A percentile compares a stretch with the other conserved stretches of the same genome.
phyloP scores from a whole-genome alignment of 2,888 invertebrate genomes.

The Oscheius sp. region DNA sequence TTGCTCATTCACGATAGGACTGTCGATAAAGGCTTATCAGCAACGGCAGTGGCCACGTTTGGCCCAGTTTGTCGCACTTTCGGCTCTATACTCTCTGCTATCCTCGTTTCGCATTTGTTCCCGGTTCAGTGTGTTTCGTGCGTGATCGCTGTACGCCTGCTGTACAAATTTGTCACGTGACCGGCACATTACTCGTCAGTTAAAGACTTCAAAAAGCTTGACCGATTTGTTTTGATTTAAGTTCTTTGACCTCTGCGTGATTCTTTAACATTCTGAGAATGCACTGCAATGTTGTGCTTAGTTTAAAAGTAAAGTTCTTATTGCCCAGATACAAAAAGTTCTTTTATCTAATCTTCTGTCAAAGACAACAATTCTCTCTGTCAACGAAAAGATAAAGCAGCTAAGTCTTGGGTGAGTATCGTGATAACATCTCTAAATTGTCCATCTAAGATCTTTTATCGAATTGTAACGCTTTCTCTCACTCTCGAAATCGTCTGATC shows the following conservation, averaged over 20 bases:
- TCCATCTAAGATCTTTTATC: too few species aligned
- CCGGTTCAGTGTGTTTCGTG: neutral
- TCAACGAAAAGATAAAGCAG: constrained; percentile 27
- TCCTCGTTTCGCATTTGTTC: too few species aligned
- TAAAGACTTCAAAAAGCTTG: too few species aligned
- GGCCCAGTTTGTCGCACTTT: constrained; percentile 2
- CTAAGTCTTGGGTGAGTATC: neutral
- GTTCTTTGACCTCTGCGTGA: too few species aligned
- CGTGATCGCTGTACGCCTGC: neutral
- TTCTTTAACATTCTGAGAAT: too few species aligned
- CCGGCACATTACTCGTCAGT: neutral
- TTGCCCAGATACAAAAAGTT: constrained; percentile 18
- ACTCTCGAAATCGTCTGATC: too few species aligned
- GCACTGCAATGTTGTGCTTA: too few species aligned
- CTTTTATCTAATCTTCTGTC: constrained; percentile 29
- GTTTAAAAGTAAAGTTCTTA: neutral
- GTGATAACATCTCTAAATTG: too few species aligned
- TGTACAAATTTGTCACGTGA: constrained; percentile 10
- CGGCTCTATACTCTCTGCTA: neutral
- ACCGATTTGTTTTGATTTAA: too few species aligned
- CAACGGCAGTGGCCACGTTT: constrained; percentile 23
- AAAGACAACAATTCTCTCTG: constrained; percentile 24
- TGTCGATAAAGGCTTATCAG: constrained; percentile 29
- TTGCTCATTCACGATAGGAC: constrained; percentile 33
- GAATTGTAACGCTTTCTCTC: too few species aligned